Evolutionary conservation across 2,797 vertebrate species (phyloP), one percentile per base, ranked within the genome.

Genomic region (Heliangelus exortis): DNA sequence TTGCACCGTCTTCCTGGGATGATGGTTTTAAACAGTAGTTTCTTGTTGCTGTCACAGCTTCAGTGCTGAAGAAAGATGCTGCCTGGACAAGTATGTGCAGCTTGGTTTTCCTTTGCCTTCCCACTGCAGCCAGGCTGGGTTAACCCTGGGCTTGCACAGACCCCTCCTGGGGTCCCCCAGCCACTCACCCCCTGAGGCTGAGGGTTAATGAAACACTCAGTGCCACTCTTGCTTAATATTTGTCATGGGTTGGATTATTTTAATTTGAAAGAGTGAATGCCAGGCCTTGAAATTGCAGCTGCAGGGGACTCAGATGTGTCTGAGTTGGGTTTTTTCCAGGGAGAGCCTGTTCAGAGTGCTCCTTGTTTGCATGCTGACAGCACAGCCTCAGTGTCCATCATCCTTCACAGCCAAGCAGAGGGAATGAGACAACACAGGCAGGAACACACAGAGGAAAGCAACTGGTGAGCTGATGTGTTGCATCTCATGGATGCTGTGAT

Each of bases 81-180:
- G 50, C 51, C 48, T 28, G 43, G 43, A 8, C 9, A 68, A 51
- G 8, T 31, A 9, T 5, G 9, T 18, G 7, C 43, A 43, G 23
- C 8, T 39, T 7, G 12, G 16, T 66, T 85, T 92, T 28, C 22
- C 26, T 69, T 48, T 58, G 7, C 50, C 61, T 72, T 69, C 47
- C 33, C 82, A 22, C 31, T 0, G 0, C 6, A 36, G 41, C 22
- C 63, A 55, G 51, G 4, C 3, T 26, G 45, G 12, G 28, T 76
- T 33, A 41, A 54, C 8, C 17, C 31, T n/a, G 33, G 15, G 41
- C 12, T 45, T 58, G 39, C 26, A 9, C 13, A 62, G 19, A 6
- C 41, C 73, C 39, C 39, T 41, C 17, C 71, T 77, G 71, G 21
- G 3, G 1, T 14, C 28, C 10, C 19, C n/a, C 2, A 1, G 2